Evolutionary conservation across 1,140 invertebrate genomes (phyloP).

Genomic region (Dysdera silvatica): DNA sequence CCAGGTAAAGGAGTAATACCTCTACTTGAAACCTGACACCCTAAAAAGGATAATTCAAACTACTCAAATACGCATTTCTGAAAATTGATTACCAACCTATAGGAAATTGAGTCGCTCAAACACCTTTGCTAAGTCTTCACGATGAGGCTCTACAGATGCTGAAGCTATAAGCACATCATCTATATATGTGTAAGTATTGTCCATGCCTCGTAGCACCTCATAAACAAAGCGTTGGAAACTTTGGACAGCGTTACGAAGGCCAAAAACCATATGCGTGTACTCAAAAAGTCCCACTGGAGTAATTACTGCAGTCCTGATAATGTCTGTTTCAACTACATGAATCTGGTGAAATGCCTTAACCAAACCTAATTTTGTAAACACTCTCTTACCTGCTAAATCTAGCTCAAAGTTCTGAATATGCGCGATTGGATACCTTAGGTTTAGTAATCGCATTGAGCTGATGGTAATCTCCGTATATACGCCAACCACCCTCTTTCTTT

Average conservation of each 20-base stretch:
- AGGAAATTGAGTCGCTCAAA: constrained; percentile 38
- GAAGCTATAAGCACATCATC: constrained; percentile 44
- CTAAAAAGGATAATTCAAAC: constrained; percentile 15
- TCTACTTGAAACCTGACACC: neutral
- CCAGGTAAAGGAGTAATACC: constrained; percentile 17
- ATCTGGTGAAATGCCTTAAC: constrained; percentile 25
- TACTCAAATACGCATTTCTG: constrained; percentile 29
- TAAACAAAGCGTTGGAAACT: constrained; percentile 25
- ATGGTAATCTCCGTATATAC: constrained; percentile 21
- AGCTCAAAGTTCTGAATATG: constrained; percentile 13
- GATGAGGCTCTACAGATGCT: constrained; percentile 38
- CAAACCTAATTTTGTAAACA: constrained; percentile 21
- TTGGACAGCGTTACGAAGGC: constrained; percentile 19
- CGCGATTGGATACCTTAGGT: constrained; percentile 28
- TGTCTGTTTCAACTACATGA: constrained; percentile 4
- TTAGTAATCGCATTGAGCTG: constrained; percentile 13
- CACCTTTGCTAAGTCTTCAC: constrained; percentile 38
- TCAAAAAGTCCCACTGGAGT: constrained; percentile 27
- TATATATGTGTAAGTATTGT: neutral
- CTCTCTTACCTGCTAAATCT: constrained; percentile 5
- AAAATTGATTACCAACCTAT: constrained; percentile 38
- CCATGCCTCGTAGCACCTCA: neutral
- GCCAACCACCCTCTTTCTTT: constrained; percentile 18
- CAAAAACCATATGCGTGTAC: constrained; percentile 27
- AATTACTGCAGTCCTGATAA: constrained; percentile 23